Evolutionary conservation across 2,797 vertebrate species (phyloP), one percentile per base, ranked within the genome.

Genomic region (Trachurus trachurus): DNA sequence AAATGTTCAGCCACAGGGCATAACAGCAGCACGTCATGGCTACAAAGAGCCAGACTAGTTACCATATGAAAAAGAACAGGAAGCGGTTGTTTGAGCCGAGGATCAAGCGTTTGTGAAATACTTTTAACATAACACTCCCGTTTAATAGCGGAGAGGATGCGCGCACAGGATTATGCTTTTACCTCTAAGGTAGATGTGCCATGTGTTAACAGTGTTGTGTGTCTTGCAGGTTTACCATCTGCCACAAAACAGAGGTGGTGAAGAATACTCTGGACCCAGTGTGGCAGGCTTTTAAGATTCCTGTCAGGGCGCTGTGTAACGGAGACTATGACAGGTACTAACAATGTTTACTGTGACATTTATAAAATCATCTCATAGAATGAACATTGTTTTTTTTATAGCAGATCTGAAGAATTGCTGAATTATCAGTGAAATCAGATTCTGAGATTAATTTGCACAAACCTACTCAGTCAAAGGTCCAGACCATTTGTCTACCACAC

Each of bases 271-370:
- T 98, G 94, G 97, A 98, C 80, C 97, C 97, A 0, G 97, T 98
- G 71, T 98, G 97, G 97, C 97, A 98, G 87, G 97, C 97, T 6
- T 98, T 98, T 85, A 97, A 97, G 87, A 96, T 98, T 62, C 97
- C 97, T 11, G 97, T 98, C 82, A 94, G 97, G 91, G 96, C 96
- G 15, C 93, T 98, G 72, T 98, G 97, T 74, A 98, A 98, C 31
- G 97, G 97, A 84, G 97, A 98, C 92, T 97, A 96, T 71, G 97
- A 98, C 94, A 94, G 97, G 97, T 98, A 94, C 26, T 29, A 7
- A 47, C 9, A 9, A 9, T n/a, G 26, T 22, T 73, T 22, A 19
- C 22, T 66, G 9, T 60, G 10, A 6, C 15, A 70, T 66, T 10
- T 11, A 13, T 6, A 2, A 15, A 57, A 54, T 66, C 19, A 8